A percentile compares a stretch with the other conserved stretches of the same genome.
Conservation (phyloP, 2,888 invertebrate genomes). For the Sussaba pulchella region DNA sequence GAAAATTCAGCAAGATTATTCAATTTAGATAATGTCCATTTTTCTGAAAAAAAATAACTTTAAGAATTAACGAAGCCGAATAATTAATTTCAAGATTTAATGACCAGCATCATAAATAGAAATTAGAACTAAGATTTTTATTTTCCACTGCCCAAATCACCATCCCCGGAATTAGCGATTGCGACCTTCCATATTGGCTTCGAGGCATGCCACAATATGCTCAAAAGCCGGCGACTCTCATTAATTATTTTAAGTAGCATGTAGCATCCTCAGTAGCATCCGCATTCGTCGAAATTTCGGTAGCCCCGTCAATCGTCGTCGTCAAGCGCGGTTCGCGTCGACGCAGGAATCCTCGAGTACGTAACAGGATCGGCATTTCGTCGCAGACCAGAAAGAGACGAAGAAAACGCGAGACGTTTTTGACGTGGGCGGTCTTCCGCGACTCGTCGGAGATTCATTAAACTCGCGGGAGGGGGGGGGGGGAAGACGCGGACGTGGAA, state of each 20-base stretch:
- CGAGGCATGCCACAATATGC: background rate
- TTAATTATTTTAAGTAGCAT: constrained; percentile 52
- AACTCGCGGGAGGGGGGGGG: constrained; percentile 70
- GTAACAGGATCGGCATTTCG: constrained; percentile 4
- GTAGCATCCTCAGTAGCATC: constrained; percentile 41
- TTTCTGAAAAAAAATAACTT: background rate
- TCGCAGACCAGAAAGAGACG: constrained; percentile 15
- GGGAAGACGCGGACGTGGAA: constrained; percentile 68
- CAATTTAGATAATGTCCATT: no score
- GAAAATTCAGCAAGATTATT: background rate
- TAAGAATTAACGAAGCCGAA: no score
- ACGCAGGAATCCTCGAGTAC: constrained; percentile 36
- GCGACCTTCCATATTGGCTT: background rate
- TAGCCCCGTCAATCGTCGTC: constrained; percentile 35
- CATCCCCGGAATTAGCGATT: background rate
- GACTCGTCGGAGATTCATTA: constrained; percentile 75
- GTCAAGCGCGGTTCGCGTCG: constrained; percentile 2
- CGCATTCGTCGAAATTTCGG: constrained; percentile 53
- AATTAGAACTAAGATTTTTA: no score
- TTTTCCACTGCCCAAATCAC: background rate
- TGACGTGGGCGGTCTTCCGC: constrained; percentile 78
- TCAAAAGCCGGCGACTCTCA: constrained; percentile 11
- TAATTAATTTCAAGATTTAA: no score
- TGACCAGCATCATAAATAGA: no score
- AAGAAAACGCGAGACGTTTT: constrained; percentile 58